Base-by-base conservation (phyloP, 2,888 invertebrate species). In the Artemia sinica region DNA sequence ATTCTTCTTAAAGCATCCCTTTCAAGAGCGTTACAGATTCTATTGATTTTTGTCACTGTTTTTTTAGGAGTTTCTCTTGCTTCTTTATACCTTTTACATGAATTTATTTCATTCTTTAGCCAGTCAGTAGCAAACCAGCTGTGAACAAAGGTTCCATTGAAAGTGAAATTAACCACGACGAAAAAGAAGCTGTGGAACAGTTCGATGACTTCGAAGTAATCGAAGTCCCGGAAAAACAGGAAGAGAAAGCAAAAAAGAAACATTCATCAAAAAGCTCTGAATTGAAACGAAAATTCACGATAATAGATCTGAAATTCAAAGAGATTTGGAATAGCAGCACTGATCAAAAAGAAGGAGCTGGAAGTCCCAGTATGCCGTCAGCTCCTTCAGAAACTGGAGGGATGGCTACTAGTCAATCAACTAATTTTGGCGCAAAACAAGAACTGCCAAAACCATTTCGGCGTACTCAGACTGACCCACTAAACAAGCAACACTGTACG, bases 271-370 rank as follows among this genome's bases (percentile, higher is more conserved):
- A 87, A 78, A 84, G 84, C 71, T 88, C 88, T 80, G 87, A 85
- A 77, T 81, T 89, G 71, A 89, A 89, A 78, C 84, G 88, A 74
- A 88, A 89, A 79, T 82, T 89, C 74, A 88, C 87, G 72, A 86
- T 84, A 79, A 89, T 88, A 73, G 87, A 88, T 76, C 80, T 86
- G 74, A 87, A 86, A 77, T 79, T 86, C 71, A 86, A 86, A 9
- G 70, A 70, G 49, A 50, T 70, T 28, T 68, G 18, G 67, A 68
- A 49, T 14, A 12, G 6, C 50, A 9, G 49, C 48, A 58, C 58
- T 8, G 58, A 58, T 5, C 7, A 13, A 6, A 13, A 6, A 58
- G 58, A 58, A 18, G n/a, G 14, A n/a, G n/a, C 18, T 14, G n/a
- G 8, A n/a, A 8, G 58, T n/a, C 58, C 58, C n/a, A 9, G 8